Evolutionary conservation across 2,888 invertebrate species (phyloP).

Genomic region (Aphidoletes aphidimyza): DNA sequence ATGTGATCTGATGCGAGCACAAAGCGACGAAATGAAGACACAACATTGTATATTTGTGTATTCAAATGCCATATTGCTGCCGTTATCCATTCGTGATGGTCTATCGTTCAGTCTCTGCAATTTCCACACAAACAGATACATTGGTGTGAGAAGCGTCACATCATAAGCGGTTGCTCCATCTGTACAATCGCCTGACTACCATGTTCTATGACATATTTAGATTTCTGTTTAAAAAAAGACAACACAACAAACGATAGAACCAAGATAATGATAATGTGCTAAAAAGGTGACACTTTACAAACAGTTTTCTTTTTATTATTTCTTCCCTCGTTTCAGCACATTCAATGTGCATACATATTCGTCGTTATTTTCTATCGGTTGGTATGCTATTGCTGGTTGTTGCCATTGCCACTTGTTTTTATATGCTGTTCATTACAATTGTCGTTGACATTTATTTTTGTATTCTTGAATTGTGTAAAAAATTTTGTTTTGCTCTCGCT

Average conservation of each 20-base stretch:
- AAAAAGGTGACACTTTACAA: constrained; percentile 47
- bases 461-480: background rate
- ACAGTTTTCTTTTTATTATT: constrained; percentile 46
- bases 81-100: background rate
- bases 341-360: background rate
- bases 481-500: background rate
- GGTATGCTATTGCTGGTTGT: background rate
- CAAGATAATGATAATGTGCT: constrained; percentile 38
- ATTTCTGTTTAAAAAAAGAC: constrained; percentile 12
- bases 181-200: background rate
- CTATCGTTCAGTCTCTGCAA: background rate
- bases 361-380: background rate
- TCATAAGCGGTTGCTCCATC: background rate
- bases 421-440: constrained; percentile 37
- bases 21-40: background rate
- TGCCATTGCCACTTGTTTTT: constrained; percentile 8
- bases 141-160: no score
- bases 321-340: background rate
- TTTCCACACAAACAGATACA: no score
- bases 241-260: constrained; percentile 29
- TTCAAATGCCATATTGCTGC: constrained; percentile 35
- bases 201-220: constrained; percentile 35
- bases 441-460: constrained; percentile 37
- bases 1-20: background rate
- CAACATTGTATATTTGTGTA: background rate